These are phyloP conservation scores for Stenolophus ochropezus DNA, from an alignment of 2,888 invertebrate genomes.

Conservation along the genomic window DNA sequence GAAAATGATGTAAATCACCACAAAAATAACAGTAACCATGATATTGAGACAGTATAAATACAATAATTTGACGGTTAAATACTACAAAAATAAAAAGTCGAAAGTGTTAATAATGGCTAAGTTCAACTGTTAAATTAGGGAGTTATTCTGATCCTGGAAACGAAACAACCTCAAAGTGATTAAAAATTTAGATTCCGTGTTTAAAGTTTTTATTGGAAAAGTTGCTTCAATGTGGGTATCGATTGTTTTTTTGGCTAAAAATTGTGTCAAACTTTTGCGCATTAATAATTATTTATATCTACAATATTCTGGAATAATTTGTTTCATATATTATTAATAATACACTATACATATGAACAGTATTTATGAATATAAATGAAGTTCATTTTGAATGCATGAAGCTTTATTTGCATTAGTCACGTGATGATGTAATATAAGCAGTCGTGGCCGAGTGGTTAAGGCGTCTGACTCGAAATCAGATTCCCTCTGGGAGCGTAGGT, in stretches of 20 bases:
- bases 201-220: background rate
- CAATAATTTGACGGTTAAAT: too few relatives aligned
- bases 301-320: background rate
- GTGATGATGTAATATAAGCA: conserved; percentile 71
- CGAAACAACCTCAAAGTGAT: background rate
- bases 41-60: too few relatives aligned
- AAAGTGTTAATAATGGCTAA: background rate
- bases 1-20: too few relatives aligned
- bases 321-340: background rate
- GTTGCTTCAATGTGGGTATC: background rate
- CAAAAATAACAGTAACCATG: too few relatives aligned
- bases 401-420: background rate
- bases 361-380: background rate
- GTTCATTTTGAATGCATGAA: background rate
- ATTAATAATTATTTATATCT: background rate
- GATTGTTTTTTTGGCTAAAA: background rate
- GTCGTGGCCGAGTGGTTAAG: conserved; percentile 92
- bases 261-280: background rate
- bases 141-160: too few relatives aligned
- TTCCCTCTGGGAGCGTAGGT: conserved; percentile 94
- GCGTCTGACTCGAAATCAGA: conserved; percentile 93
- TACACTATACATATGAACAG: background rate
- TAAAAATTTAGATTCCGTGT: background rate
- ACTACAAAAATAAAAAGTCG: background rate
- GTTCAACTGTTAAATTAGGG: too few relatives aligned